A percentile compares a stretch with the other conserved stretches of the same genome.
Evolutionary conservation across 2,797 vertebrate genomes (phyloP).

Genomic region (Astyanax mexicanus): DNA sequence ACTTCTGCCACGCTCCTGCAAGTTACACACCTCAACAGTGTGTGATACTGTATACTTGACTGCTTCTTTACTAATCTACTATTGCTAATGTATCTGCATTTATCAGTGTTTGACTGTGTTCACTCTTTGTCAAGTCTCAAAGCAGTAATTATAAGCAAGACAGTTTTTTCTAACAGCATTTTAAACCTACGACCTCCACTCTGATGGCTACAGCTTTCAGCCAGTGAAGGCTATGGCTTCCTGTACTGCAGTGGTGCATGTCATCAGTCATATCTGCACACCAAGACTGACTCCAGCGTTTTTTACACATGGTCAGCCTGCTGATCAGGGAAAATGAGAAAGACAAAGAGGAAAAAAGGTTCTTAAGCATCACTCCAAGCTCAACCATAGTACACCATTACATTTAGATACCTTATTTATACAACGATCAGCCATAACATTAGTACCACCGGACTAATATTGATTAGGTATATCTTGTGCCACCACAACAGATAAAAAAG

Average conservation of each 20-base stretch:
- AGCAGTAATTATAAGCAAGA: constrained; percentile 4
- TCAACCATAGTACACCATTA: no score
- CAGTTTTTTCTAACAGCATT: constrained; percentile 1
- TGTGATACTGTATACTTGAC: background rate
- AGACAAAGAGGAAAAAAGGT: constrained; percentile 4
- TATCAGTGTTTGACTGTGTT: background rate
- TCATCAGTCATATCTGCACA: constrained; percentile 66
- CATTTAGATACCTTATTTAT: no score
- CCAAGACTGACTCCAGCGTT: constrained; percentile 70
- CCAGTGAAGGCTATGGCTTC: background rate
- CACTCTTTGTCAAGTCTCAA: background rate
- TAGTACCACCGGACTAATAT: no score
- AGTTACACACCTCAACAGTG: constrained; percentile 12
- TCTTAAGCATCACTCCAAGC: constrained; percentile 28
- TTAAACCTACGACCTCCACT: background rate
- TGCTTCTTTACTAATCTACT: background rate
- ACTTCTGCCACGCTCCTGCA: background rate
- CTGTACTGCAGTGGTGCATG: constrained; percentile 49
- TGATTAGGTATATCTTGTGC: no score
- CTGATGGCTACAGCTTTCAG: constrained; percentile 18
- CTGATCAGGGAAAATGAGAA: constrained; percentile 66
- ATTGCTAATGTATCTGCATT: background rate
- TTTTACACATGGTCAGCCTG: constrained; percentile 67
- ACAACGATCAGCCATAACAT: no score
- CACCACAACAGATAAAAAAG: no score